Conservation (phyloP, 2,888 invertebrate species). For the Torymus auratus region DNA sequence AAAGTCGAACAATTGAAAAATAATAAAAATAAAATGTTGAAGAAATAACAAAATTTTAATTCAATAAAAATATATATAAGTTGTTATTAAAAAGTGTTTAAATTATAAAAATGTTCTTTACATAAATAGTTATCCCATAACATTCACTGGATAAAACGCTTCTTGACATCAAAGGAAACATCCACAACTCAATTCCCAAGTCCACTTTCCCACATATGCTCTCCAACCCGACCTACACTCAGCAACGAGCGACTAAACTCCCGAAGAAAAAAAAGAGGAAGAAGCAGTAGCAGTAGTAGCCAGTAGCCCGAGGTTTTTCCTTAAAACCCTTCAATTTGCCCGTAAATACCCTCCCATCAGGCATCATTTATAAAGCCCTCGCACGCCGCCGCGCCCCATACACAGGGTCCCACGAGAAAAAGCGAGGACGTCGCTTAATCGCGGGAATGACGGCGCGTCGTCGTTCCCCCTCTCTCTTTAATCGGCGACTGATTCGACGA, state of each 20-base stretch:
- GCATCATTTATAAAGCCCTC: background rate
- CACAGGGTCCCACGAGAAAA: background rate
- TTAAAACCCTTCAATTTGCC: slow-evolving; percentile 22
- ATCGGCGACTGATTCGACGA: slow-evolving; percentile 32
- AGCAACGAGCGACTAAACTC: background rate
- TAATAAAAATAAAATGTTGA: too few relatives aligned
- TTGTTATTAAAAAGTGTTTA: too few relatives aligned
- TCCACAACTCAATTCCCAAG: too few relatives aligned
- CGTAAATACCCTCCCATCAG: slow-evolving; percentile 16
- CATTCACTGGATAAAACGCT: too few relatives aligned
- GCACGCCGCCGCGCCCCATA: too few relatives aligned
- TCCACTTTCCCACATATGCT: too few relatives aligned
- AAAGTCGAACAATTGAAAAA: too few relatives aligned
- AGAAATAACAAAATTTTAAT: too few relatives aligned
- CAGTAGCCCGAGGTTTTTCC: background rate
- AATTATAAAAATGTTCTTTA: too few relatives aligned
- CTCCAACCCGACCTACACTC: background rate
- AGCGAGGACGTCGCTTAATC: slow-evolving; percentile 28
- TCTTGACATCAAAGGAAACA: too few relatives aligned
- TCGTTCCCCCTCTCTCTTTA: slow-evolving; percentile 28
- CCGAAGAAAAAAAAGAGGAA: background rate
- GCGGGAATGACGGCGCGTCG: slow-evolving; percentile 18
- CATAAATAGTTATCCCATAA: too few relatives aligned
- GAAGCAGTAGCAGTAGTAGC: background rate
- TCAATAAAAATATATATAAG: too few relatives aligned